A percentile compares a stretch with the other conserved stretches of the same genome.
Conservation (phyloP, 2,113 vertebrate species). For the Gobio gobio region DNA sequence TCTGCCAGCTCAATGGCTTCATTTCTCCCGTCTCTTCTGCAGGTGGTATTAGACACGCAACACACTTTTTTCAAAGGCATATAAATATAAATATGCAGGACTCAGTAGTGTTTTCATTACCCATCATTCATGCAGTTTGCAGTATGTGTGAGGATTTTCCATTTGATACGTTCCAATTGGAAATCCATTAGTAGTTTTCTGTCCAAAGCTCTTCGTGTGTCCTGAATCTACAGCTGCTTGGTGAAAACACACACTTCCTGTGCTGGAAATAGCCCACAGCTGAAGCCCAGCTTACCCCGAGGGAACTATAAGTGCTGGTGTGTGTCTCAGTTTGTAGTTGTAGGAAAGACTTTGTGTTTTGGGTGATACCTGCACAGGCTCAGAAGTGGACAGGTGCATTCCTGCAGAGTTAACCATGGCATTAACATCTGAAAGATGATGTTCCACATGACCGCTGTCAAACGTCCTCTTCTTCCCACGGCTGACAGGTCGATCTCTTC, state of each 20-base stretch:
- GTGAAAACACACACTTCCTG: not conserved
- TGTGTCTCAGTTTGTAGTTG: not conserved
- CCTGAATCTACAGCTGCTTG: not conserved
- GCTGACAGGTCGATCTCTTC: not conserved
- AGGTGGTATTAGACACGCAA: not conserved
- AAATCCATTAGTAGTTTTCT: not conserved
- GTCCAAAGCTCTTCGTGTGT: not conserved
- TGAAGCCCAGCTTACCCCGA: not conserved
- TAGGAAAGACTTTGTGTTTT: not conserved
- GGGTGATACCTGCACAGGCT: too few relatives aligned
- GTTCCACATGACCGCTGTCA: too few relatives aligned
- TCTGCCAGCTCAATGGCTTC: slow-evolving; percentile 24
- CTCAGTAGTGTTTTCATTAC: not conserved
- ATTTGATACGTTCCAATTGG: not conserved
- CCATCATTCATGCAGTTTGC: not conserved
- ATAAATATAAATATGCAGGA: not conserved
- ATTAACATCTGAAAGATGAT: too few relatives aligned
- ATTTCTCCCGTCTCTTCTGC: not conserved
- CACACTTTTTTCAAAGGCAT: not conserved
- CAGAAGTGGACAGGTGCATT: not conserved
- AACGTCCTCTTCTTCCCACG: not conserved
- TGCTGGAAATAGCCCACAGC: not conserved
- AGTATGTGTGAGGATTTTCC: not conserved
- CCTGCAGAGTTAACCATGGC: not conserved
- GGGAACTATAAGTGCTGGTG: not conserved